Percentiles rank a stretch among this genome's conserved stretches.
These are phyloP conservation scores for Sesia apiformis DNA, from an alignment of 2,888 invertebrate species.

Conservation along the genomic window DNA sequence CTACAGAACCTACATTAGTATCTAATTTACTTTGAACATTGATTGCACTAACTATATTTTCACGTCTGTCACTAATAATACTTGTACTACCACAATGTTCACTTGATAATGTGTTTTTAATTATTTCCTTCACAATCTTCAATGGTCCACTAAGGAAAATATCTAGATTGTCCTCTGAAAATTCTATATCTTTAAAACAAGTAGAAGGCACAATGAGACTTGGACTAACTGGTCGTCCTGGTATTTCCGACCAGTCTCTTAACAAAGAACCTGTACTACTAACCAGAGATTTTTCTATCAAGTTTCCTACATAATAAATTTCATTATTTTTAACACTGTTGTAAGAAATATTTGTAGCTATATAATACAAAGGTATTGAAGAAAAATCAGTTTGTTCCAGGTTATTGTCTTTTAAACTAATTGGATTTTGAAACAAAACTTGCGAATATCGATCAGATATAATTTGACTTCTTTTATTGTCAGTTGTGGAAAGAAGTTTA, in stretches of 20 bases:
- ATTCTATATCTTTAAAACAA: constrained; percentile 41
- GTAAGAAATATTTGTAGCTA: constrained; percentile 39
- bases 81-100: neutral
- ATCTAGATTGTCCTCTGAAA: constrained; percentile 48
- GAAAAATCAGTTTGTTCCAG: constrained; percentile 6
- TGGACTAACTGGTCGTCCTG: constrained; percentile 77
- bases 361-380: constrained; percentile 23
- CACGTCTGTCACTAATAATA: neutral
- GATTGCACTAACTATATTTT: neutral
- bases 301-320: constrained; percentile 57
- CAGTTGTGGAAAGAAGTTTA: constrained; percentile 35
- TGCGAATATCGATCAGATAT: constrained; percentile 46
- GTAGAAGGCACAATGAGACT: constrained; percentile 19
- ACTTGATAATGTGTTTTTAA: constrained; percentile 11
- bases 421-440: constrained; percentile 33
- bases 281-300: constrained; percentile 48
- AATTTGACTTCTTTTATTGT: constrained; percentile 39
- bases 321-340: constrained; percentile 29
- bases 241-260: constrained; percentile 77
- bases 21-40: neutral
- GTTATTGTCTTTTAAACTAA: constrained; percentile 14
- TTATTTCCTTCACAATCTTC: constrained; percentile 28
- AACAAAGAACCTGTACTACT: constrained; percentile 63
- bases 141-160: constrained; percentile 46
- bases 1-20: neutral